Base-by-base conservation (phyloP, 2,113 vertebrate species). In the Prinia subflava region DNA sequence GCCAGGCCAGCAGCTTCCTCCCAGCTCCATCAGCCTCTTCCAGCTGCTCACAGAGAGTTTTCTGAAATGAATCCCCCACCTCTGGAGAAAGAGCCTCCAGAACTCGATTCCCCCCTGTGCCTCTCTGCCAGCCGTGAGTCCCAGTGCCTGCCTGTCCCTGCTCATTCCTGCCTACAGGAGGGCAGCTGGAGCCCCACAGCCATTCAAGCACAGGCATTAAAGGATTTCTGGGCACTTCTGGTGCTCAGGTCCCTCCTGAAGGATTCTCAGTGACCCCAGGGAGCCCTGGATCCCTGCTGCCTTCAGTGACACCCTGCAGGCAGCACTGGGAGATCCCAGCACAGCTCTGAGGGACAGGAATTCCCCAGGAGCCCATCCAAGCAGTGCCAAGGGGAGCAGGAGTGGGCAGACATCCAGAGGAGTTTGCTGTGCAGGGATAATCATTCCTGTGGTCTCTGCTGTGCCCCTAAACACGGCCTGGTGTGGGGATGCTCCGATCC, bases 301-400 rank as follows among this genome's bases (percentile, higher is more conserved):
- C 13, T 15, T 19, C 23, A 21, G 52, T 14, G 52, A 6, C 35
- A 25, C 42, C 52, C 25, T 16, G 18, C 44, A 39, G 55, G 37
- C 15, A 52, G 46, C 39, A 10, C 1, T 33, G 42, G 47, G 25
- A 52, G 30, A 37, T n/a, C 39, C 57, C 73, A 50, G 84, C 22
- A 3, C 23, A 39, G 70, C n/a, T 7, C 5, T 0, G 1, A 31
- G 13, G 25, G 35, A 17, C 14, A 5, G 37, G 6, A 28, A n/a
- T 24, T 69, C 33, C 80, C 17, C 78, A 52, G 73, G n/a, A 52
- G 9, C n/a, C 15, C 25, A 2, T 3, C 35, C 31, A 2, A 30
- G 87, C 16, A 0, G 21, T 23, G 46, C 76, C 11, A 2, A 18
- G 37, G 27, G 23, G 5, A 5, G 28, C 1, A 2, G 55, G 24